phyloP scores from a whole-genome alignment of 2,888 invertebrate species.

The Cheilosia grossa region DNA sequence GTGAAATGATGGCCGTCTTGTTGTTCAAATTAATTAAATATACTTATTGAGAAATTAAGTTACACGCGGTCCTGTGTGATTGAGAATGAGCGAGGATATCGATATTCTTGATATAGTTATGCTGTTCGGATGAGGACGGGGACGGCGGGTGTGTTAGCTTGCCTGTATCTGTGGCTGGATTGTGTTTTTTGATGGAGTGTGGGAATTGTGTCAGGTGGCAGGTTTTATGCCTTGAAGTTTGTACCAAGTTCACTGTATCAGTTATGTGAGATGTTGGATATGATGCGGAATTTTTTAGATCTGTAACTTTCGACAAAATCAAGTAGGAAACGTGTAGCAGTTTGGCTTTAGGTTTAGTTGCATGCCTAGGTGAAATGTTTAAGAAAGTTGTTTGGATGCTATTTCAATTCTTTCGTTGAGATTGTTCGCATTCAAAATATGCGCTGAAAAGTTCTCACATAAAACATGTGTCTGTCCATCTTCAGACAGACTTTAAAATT shows the following conservation, averaged over 20 bases:
- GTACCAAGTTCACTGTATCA: constrained; percentile 20
- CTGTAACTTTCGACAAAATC: background rate
- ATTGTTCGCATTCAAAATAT: too few species aligned
- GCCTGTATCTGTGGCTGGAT: constrained; percentile 9
- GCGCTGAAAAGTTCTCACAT: too few species aligned
- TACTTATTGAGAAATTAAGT: constrained; percentile 71
- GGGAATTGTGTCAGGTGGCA: constrained; percentile 62
- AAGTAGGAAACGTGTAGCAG: too few species aligned
- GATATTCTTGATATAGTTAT: constrained; percentile 18
- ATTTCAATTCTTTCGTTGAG: too few species aligned
- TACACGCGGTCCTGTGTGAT: constrained; percentile 20
- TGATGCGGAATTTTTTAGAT: background rate
- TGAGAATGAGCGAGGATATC: constrained; percentile 2
- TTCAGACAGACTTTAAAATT: too few species aligned
- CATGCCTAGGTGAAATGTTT: too few species aligned
- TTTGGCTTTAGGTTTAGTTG: too few species aligned
- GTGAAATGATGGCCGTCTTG: constrained; percentile 59
- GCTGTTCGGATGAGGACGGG: constrained; percentile 16
- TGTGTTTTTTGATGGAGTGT: constrained; percentile 51
- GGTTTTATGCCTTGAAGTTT: constrained; percentile 2
- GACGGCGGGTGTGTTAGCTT: constrained; percentile 27
- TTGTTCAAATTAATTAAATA: constrained; percentile 70
- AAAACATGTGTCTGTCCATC: too few species aligned
- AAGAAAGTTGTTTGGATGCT: too few species aligned
- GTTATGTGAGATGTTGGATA: background rate